Conservation (phyloP, 2,797 vertebrate species). For the Chloroceryle inda region DNA sequence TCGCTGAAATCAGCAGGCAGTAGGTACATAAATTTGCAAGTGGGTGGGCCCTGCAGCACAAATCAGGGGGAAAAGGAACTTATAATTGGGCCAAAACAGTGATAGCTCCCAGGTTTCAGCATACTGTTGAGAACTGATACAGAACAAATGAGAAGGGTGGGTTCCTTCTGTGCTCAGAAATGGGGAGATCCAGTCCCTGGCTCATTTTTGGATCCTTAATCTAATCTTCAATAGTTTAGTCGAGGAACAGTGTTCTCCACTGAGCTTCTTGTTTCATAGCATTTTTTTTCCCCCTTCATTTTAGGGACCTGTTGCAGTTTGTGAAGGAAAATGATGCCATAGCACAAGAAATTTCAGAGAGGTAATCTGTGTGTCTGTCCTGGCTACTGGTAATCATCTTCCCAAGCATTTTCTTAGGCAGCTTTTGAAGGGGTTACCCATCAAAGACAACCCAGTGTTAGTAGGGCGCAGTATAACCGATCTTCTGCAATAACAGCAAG, state of each 20-base stretch:
- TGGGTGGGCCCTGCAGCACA: neutral
- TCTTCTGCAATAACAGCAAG: neutral
- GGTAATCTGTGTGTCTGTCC: constrained; percentile 80
- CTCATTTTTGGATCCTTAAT: neutral
- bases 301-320: constrained; percentile 92
- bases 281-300: constrained; percentile 11
- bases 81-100: neutral
- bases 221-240: neutral
- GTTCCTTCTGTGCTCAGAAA: neutral
- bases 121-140: neutral
- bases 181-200: neutral
- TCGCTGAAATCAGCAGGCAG: neutral
- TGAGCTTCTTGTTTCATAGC: neutral
- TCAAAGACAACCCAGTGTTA: neutral
- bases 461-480: neutral
- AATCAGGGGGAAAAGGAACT: neutral
- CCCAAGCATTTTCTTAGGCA: neutral
- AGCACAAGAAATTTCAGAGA: constrained; percentile 88
- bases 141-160: neutral
- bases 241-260: neutral
- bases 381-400: neutral
- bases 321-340: constrained; percentile 91
- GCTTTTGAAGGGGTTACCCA: neutral
- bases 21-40: neutral
- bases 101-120: neutral